Percentiles rank a stretch among this genome's conserved stretches.
phyloP scores from a whole-genome alignment of 1,140 invertebrate species.

The Cherax destructor region DNA sequence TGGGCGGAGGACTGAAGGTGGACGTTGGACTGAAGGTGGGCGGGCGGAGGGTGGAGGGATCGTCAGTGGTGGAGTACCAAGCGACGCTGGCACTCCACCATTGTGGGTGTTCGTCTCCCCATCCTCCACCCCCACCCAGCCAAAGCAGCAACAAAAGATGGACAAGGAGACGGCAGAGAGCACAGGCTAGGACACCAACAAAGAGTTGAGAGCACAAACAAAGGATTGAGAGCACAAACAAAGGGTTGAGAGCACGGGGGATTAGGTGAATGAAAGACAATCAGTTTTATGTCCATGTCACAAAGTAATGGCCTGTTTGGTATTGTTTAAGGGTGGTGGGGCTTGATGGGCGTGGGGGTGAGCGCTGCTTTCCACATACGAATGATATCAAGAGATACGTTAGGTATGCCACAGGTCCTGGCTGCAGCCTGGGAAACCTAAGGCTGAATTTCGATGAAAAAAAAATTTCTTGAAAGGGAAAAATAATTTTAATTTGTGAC shows the following conservation, averaged over 20 bases:
- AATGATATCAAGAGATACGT: neutral
- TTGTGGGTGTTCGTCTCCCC: neutral
- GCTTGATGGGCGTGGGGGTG: neutral
- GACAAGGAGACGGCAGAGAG: neutral
- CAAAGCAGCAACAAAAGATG: neutral
- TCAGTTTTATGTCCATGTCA: neutral
- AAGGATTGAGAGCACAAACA: neutral
- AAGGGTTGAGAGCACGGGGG: slow-evolving; percentile 15
- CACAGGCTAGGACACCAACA: neutral
- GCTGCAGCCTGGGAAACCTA: no score
- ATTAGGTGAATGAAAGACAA: slow-evolving; percentile 50
- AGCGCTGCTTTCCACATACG: neutral
- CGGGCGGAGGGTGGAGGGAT: neutral
- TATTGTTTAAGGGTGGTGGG: neutral
- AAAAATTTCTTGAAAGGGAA: no score
- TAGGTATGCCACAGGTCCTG: no score
- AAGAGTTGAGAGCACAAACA: neutral
- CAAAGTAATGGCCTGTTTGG: neutral
- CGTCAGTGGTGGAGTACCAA: neutral
- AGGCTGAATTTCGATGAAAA: no score
- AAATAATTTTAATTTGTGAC: no score
- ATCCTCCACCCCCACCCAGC: neutral
- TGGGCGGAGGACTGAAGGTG: neutral
- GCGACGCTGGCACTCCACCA: neutral
- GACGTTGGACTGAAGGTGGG: no score